Evolutionary conservation across 2,888 invertebrate species (phyloP).

Genomic region (Meloe dianella): DNA sequence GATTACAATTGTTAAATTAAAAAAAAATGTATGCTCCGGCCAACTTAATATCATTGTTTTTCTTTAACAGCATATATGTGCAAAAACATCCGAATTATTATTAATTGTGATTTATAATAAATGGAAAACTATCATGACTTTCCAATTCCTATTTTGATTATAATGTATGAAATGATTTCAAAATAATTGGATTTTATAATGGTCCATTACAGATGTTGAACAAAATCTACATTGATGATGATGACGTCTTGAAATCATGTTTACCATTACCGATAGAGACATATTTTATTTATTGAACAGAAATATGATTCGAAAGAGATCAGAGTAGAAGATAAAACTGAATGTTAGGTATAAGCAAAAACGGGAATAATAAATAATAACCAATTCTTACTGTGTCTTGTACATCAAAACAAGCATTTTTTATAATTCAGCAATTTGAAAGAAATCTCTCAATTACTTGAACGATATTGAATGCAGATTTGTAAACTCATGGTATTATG

Average conservation of each 20-base stretch:
- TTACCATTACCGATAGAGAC: not conserved
- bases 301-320: not conserved
- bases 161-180: not conserved
- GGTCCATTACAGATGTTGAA: constrained; percentile 9
- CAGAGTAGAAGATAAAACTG: not conserved
- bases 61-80: no score
- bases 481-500: no score
- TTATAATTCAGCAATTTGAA: no score
- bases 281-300: not conserved
- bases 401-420: no score
- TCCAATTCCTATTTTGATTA: not conserved
- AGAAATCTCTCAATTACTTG: no score
- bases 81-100: not conserved
- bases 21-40: no score
- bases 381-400: no score
- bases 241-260: not conserved
- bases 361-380: not conserved
- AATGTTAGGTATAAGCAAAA: no score
- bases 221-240: not conserved
- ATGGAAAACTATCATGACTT: not conserved
- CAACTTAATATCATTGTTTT: no score
- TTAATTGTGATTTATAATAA: not conserved
- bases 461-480: no score
- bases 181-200: constrained; percentile 12
- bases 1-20: no score